Evolutionary conservation across 1,140 invertebrate species (phyloP), one percentile per base, ranked within the genome.

Genomic region (Heliconius eleuchia): DNA sequence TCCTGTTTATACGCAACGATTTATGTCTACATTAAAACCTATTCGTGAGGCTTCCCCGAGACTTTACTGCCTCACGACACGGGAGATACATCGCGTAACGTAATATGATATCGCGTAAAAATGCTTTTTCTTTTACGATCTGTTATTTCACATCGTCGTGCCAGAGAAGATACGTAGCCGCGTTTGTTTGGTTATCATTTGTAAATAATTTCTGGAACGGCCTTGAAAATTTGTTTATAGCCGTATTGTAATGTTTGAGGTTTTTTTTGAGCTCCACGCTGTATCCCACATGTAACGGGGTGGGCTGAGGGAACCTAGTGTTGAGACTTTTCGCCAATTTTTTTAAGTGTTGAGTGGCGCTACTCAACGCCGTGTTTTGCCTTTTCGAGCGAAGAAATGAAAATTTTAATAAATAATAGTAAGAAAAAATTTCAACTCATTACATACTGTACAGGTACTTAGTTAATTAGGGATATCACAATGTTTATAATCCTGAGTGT

Each of bases 51-150:
- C 60, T 66, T 66, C 13, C 60, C 70, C 75, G 23, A 37, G 70
- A 80, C 55, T 60, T 60, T 27, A 46, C 37, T 46, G 23, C 71
- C 37, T 73, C 42, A 75, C 50, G 27, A 19, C 55, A 60, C 0
- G 18, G 23, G 1, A 66, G 60, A 27, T 66, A 66, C 60, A 66
- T 66, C 11, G 23, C 23, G 23, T 66, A 27, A 66, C 60, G 60
- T 66, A 66, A 66, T 66, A 66, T 66, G 27, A 66, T 66, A 30
- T 30, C 13, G 60, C 27, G 27, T 66, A 66, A 66, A 66, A 27
- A 66, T 16, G 27, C 42, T 23, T 66, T 16, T 66, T 60, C 42
- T 60, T 66, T 39, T 75, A 75, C 73, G 73, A 74, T 57, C 73
- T 74, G 60, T 39, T 60, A 60, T 75, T 66, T 75, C 37, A n/a